Evolutionary conservation across 2,888 invertebrate genomes (phyloP).

Genomic region (Apodemia duryi): DNA sequence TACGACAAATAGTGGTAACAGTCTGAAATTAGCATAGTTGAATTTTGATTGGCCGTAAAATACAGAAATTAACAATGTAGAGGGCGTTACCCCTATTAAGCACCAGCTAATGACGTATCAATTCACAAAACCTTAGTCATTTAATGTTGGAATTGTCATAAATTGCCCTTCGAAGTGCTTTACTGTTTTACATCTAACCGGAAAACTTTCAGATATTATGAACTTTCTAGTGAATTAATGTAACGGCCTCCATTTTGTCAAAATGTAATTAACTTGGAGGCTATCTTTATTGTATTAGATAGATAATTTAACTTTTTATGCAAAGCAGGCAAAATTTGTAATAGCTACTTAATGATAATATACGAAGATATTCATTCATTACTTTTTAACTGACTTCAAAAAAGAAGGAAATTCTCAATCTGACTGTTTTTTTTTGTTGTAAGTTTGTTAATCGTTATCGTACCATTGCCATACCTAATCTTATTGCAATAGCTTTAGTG

Average conservation of each 20-base stretch:
- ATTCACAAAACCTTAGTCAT: slow-evolving; percentile 60
- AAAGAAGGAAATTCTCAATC: too few species aligned
- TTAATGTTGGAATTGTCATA: slow-evolving; percentile 49
- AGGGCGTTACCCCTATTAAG: slow-evolving; percentile 43
- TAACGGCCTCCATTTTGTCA: neutral
- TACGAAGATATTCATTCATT: too few species aligned
- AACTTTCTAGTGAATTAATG: slow-evolving; percentile 19
- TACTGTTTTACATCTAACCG: slow-evolving; percentile 36
- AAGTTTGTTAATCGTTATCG: too few species aligned
- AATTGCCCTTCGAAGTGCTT: slow-evolving; percentile 38
- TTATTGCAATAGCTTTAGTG: too few species aligned
- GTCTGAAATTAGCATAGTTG: slow-evolving; percentile 63
- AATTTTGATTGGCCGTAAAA: slow-evolving; percentile 71
- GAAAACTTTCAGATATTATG: slow-evolving; percentile 22
- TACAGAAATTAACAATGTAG: slow-evolving; percentile 36
- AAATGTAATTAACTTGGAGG: neutral
- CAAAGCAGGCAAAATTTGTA: too few species aligned
- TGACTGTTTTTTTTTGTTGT: too few species aligned
- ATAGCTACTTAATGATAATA: too few species aligned
- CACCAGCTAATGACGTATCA: slow-evolving; percentile 54
- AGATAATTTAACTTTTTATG: too few species aligned
- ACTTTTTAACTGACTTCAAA: too few species aligned
- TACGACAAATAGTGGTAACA: slow-evolving; percentile 36
- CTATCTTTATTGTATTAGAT: too few species aligned
- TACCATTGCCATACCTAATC: too few species aligned